A percentile compares a stretch with the other conserved stretches of the same genome.
Evolutionary conservation across 2,797 vertebrate species (phyloP).

Genomic region (Podarcis lilfordi): DNA sequence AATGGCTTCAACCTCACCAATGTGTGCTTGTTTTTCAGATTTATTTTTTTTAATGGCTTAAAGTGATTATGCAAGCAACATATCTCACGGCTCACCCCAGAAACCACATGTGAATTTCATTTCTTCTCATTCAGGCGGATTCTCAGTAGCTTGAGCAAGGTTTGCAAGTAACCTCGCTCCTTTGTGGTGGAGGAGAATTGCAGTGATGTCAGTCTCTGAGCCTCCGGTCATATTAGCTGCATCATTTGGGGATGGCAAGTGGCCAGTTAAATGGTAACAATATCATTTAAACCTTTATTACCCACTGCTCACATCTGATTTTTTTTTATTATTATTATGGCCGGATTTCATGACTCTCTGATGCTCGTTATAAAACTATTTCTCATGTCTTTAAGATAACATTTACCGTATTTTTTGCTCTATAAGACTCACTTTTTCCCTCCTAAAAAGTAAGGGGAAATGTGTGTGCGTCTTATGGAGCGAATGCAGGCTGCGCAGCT

Average conservation of each 20-base stretch:
- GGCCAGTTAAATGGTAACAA: neutral
- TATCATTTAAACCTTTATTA: neutral
- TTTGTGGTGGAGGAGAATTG: neutral
- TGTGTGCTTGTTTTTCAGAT: neutral
- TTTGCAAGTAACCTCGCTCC: neutral
- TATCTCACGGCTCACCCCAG: neutral
- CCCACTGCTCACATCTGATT: neutral
- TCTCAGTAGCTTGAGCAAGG: neutral
- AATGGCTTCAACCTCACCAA: constrained; percentile 8
- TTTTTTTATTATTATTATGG: neutral
- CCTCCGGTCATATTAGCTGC: neutral
- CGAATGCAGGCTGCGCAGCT: too few species aligned
- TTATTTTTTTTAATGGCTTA: neutral
- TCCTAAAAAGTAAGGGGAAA: too few species aligned
- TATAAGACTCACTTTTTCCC: too few species aligned
- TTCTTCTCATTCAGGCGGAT: neutral
- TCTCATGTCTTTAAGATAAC: neutral
- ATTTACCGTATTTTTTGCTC: neutral
- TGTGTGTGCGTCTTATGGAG: too few species aligned
- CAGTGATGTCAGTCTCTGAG: neutral
- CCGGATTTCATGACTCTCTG: neutral
- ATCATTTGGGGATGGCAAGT: neutral
- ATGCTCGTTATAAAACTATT: neutral
- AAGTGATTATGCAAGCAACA: neutral
- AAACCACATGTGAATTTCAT: constrained; percentile 26